Conservation (phyloP, 2,797 vertebrate species). For the Apodemus agrarius region DNA sequence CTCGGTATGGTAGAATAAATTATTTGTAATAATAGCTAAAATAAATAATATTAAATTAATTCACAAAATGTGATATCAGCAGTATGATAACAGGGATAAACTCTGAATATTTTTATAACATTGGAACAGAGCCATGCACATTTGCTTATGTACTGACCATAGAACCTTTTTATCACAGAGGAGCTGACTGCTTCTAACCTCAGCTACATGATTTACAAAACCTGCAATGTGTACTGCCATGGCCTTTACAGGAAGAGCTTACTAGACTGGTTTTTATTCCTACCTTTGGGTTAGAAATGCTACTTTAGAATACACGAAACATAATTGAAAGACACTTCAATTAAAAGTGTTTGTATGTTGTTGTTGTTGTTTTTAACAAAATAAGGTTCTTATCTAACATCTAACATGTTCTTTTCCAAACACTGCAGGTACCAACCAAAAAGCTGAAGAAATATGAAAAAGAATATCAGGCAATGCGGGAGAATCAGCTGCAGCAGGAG, state of each 20-base stretch:
- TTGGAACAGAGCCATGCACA: not conserved
- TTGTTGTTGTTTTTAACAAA: no score
- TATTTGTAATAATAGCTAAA: conserved; percentile 36
- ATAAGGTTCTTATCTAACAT: conserved; percentile 24
- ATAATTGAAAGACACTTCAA: not conserved
- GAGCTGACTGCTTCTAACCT: not conserved
- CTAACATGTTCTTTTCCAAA: conserved; percentile 51
- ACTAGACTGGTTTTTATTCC: not conserved
- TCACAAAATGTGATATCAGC: not conserved
- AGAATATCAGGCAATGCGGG: conserved; percentile 96
- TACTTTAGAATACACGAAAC: not conserved
- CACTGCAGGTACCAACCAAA: conserved; percentile 95
- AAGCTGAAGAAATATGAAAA: conserved; percentile 99
- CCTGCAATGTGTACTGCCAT: not conserved
- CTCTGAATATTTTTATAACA: not conserved
- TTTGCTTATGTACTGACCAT: not conserved
- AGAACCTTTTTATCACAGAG: not conserved
- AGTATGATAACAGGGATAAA: not conserved
- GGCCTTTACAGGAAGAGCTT: not conserved
- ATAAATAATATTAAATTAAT: not conserved
- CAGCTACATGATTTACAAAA: not conserved
- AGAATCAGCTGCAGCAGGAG: conserved; percentile 97
- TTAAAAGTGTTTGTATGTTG: not conserved
- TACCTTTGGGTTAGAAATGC: not conserved
- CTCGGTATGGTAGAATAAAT: conserved; percentile 32